phyloP scores from a whole-genome alignment of 2,888 invertebrate genomes.

The Quadroppia sp. region DNA sequence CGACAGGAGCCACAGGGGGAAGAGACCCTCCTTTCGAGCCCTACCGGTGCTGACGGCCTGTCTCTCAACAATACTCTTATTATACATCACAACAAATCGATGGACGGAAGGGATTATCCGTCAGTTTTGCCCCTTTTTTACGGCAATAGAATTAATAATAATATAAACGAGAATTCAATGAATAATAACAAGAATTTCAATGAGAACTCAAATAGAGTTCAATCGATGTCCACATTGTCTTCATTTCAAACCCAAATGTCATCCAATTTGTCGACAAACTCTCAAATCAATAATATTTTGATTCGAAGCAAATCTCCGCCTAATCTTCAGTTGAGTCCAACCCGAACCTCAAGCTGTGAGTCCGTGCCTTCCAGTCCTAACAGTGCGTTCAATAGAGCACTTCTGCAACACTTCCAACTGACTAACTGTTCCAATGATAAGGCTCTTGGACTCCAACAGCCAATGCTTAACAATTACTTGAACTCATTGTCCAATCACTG shows the following conservation, averaged over 20 bases:
- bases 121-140: slow-evolving; percentile 37
- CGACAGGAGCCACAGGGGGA: slow-evolving; percentile 89
- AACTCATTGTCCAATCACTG: slow-evolving; percentile 37
- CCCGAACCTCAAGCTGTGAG: slow-evolving; percentile 16
- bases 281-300: slow-evolving; percentile 22
- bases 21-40: slow-evolving; percentile 59
- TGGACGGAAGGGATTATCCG: slow-evolving; percentile 47
- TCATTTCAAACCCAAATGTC: background rate
- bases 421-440: background rate
- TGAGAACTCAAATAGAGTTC: slow-evolving; percentile 2
- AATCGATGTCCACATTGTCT: background rate
- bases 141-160: slow-evolving; percentile 36
- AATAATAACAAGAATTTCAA: slow-evolving; percentile 19
- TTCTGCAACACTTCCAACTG: slow-evolving; percentile 27
- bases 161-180: background rate
- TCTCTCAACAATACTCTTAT: slow-evolving; percentile 76
- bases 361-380: slow-evolving; percentile 16
- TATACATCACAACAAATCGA: slow-evolving; percentile 62
- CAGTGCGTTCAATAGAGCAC: slow-evolving; percentile 19
- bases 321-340: slow-evolving; percentile 16
- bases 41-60: slow-evolving; percentile 50
- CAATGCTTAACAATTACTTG: slow-evolving; percentile 41
- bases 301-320: slow-evolving; percentile 24
- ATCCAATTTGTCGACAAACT: background rate
- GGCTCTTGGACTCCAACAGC: slow-evolving; percentile 30